Conservation (phyloP, 2,888 invertebrate species). For the Microctonus aethiopoides region DNA sequence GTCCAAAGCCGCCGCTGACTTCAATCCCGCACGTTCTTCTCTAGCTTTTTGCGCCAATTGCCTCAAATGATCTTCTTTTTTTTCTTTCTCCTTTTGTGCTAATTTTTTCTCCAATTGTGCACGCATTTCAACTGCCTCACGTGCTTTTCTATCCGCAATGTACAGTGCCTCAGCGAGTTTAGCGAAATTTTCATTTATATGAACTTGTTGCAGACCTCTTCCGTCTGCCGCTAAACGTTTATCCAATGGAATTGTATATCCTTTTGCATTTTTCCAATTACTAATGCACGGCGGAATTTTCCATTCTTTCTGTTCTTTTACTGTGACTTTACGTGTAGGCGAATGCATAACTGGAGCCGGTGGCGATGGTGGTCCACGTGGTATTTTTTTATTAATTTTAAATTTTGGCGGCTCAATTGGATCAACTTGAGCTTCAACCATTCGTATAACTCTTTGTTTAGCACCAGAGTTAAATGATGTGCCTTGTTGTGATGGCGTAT, state of each 20-base stretch:
- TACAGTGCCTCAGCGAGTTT: constrained; percentile 97
- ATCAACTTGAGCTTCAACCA: constrained; percentile 93
- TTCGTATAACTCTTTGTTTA: constrained; percentile 96
- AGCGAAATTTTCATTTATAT: constrained; percentile 99
- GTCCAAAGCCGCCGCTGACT: constrained; percentile 66
- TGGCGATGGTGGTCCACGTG: constrained; percentile 97
- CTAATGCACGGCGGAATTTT: constrained; percentile 99
- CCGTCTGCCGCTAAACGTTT: constrained; percentile 99
- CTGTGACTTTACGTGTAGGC: constrained; percentile 96
- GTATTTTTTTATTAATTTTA: constrained; percentile 98
- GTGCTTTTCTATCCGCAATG: constrained; percentile 96
- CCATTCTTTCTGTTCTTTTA: constrained; percentile 99
- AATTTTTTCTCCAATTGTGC: constrained; percentile 95
- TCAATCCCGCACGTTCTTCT: constrained; percentile 91
- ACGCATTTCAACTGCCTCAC: constrained; percentile 97
- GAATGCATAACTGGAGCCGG: constrained; percentile 99
- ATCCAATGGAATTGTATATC: constrained; percentile 97
- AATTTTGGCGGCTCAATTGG: constrained; percentile 99
- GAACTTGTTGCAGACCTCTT: constrained; percentile 94
- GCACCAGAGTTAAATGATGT: constrained; percentile 95
- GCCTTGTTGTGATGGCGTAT: constrained; percentile 98
- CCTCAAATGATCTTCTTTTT: constrained; percentile 94
- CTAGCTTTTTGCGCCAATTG: constrained; percentile 94
- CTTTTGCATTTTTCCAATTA: constrained; percentile 99
- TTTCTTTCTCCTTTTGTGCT: constrained; percentile 98